Conservation (phyloP, 2,797 vertebrate genomes). For the Champsocephalus gunnari region DNA sequence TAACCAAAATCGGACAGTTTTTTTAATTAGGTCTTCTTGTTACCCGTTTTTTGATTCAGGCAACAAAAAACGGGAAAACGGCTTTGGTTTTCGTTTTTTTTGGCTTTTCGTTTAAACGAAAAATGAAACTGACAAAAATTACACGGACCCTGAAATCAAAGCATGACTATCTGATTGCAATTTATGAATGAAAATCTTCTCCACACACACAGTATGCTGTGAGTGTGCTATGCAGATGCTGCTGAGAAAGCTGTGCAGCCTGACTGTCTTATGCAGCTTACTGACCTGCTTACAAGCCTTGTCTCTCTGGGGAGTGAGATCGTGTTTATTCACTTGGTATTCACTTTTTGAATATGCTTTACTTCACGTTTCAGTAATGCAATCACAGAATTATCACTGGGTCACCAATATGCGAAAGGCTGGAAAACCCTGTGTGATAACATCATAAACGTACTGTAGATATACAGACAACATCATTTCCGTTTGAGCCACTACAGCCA, state of each 20-base stretch:
- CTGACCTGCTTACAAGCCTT: slow-evolving; percentile 61
- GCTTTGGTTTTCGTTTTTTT: too few relatives aligned
- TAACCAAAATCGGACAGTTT: too few relatives aligned
- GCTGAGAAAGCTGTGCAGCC: slow-evolving; percentile 15
- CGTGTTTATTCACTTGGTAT: slow-evolving; percentile 35
- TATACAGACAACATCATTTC: background rate
- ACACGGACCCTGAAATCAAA: slow-evolving; percentile 2
- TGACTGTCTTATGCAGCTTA: slow-evolving; percentile 25
- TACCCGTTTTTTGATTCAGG: too few relatives aligned
- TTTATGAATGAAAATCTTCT: slow-evolving; percentile 21
- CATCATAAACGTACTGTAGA: background rate
- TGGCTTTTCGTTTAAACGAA: too few relatives aligned
- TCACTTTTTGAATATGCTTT: background rate
- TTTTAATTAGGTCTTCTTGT: too few relatives aligned
- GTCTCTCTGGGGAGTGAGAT: slow-evolving; percentile 36
- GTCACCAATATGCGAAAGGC: background rate
- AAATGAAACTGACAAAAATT: too few relatives aligned
- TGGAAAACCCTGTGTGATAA: slow-evolving; percentile 2
- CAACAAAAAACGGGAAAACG: too few relatives aligned
- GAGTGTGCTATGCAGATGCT: slow-evolving; percentile 25
- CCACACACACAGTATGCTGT: background rate
- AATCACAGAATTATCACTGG: background rate
- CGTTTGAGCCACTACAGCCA: background rate
- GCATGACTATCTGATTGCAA: background rate
- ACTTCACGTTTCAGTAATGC: slow-evolving; percentile 17